phyloP scores from a whole-genome alignment of 1,140 invertebrate genomes.

The Conus betulinus region DNA sequence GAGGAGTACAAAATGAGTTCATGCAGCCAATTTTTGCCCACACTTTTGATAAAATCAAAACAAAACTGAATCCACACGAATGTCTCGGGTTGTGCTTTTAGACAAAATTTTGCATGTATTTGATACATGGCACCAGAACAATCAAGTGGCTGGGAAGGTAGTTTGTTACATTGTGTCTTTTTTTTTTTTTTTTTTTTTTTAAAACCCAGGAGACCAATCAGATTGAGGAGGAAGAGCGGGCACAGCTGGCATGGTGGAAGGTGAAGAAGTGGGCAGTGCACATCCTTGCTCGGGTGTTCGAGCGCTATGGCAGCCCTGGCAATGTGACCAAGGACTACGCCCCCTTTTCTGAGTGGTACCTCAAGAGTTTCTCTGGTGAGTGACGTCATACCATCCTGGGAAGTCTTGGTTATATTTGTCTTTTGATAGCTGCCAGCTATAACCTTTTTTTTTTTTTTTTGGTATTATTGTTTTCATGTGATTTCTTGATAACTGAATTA shows the following conservation, averaged over 20 bases:
- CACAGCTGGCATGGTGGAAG: slow-evolving; percentile 97
- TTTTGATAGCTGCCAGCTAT: too few relatives aligned
- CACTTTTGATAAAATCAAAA: too few relatives aligned
- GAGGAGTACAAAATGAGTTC: too few relatives aligned
- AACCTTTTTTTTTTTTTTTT: too few relatives aligned
- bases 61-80: background rate
- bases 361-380: slow-evolving; percentile 90
- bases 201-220: slow-evolving; percentile 63
- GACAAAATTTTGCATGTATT: background rate
- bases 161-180: background rate
- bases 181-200: background rate
- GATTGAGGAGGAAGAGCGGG: slow-evolving; percentile 88
- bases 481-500: too few relatives aligned
- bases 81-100: background rate
- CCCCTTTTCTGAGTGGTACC: slow-evolving; percentile 96
- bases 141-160: background rate
- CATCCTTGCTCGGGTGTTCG: slow-evolving; percentile 95
- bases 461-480: too few relatives aligned
- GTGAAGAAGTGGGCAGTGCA: slow-evolving; percentile 99
- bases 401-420: too few relatives aligned
- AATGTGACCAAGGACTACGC: slow-evolving; percentile 93
- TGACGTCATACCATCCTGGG: background rate
- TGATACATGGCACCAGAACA: background rate
- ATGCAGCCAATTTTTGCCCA: too few relatives aligned
- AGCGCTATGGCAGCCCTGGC: slow-evolving; percentile 97